Evolutionary conservation across 2,797 vertebrate species (phyloP), one percentile per base, ranked within the genome.

Genomic region (Ctenopoma kingsleyae): DNA sequence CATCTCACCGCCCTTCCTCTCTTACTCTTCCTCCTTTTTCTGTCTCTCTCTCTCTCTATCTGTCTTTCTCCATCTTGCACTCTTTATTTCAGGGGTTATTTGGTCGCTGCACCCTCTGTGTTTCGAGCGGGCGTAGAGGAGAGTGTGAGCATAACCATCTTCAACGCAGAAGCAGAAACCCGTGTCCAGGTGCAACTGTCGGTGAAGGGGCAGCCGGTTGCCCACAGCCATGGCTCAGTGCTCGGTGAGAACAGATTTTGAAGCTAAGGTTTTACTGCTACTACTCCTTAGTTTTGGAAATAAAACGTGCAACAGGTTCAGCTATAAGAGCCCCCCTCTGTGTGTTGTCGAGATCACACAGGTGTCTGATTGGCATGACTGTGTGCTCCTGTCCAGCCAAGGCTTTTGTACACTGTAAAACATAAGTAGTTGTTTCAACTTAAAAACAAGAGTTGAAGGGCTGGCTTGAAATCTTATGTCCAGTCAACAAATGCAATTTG

Each of bases 71-170:
- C 19, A 22, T 19, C 44, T 23, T 30, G 2, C 50, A 50, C 41
- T 66, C 35, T 74, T 12, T 63, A 2, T 73, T 41, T 35, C 89
- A 98, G 97, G 87, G 96, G 96, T 48, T 98, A 98, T 85, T 83
- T 98, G 93, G 95, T 98, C 0, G 92, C 94, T 0, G 96, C 96
- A 0, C 97, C 97, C 47, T 98, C 96, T 0, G 95, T 98, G 72
- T 97, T 97, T 66, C 95, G 94, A 6, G 89, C 95, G 0, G 97
- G 97, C 0, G 91, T 97, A 3, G 96, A 97, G 80, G 97, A 98
- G 84, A 93, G 92, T 0, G 85, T 98, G 66, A 98, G 97, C 0
- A 83, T 98, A 6, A 98, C 97, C 86, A 95, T 98, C 89, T 98
- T 98, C 64, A 95, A 96, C 35, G 89, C 94, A 0, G 80, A 74